Evolutionary conservation across 2,888 invertebrate species (phyloP).

Genomic region (Noctua janthina): DNA sequence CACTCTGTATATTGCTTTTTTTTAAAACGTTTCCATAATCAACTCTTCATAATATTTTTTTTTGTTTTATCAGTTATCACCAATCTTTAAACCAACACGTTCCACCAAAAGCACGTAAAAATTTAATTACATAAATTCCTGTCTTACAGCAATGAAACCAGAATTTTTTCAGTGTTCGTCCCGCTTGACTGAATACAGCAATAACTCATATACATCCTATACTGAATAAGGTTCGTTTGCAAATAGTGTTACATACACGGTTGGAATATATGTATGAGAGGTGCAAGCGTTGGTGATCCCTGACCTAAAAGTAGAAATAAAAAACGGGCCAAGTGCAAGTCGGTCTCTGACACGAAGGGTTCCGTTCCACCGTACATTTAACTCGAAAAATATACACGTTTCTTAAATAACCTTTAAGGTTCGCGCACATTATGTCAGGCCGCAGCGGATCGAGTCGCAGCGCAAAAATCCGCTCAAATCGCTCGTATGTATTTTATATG

Average conservation of each 20-base stretch:
- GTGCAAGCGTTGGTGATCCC: conserved; percentile 12
- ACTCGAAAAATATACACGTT: too few relatives aligned
- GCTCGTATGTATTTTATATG: too few relatives aligned
- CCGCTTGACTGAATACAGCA: not conserved
- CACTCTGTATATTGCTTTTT: too few relatives aligned
- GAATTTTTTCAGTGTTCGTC: conserved; percentile 28
- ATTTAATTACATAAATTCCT: conserved; percentile 37
- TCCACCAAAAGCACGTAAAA: not conserved
- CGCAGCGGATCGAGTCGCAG: too few relatives aligned
- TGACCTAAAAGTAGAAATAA: not conserved
- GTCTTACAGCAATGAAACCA: conserved; percentile 27
- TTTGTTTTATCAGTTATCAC: not conserved
- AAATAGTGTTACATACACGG: conserved; percentile 24
- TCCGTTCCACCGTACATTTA: too few relatives aligned
- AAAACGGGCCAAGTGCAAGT: not conserved
- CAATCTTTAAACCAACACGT: not conserved
- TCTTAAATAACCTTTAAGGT: too few relatives aligned
- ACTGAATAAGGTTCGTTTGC: conserved; percentile 27
- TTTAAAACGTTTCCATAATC: too few relatives aligned
- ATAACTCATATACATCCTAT: conserved; percentile 24
- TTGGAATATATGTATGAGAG: conserved; percentile 37
- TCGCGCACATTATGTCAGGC: too few relatives aligned
- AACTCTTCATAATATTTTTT: too few relatives aligned
- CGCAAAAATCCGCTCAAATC: too few relatives aligned
- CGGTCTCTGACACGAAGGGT: not conserved